These are phyloP conservation scores for Condylostylus longicornis DNA, from an alignment of 1,140 invertebrate species.

Conservation along the genomic window DNA sequence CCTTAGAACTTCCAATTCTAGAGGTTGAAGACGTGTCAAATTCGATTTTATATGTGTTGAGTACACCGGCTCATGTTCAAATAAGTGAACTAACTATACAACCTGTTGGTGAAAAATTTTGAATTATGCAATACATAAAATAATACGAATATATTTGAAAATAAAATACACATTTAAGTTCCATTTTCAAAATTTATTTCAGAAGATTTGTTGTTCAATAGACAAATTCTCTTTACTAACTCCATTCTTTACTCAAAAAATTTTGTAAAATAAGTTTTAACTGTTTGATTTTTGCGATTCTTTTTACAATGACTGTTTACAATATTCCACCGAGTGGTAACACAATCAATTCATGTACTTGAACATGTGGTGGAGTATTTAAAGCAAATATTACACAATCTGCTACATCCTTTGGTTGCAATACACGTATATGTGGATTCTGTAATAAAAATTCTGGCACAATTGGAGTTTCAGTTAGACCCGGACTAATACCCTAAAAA, in stretches of 20 bases:
- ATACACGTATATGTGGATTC: conserved; percentile 18
- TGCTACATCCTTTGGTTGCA: conserved; percentile 35
- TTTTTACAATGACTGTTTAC: no score
- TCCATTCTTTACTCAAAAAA: no score
- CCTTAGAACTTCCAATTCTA: conserved; percentile 19
- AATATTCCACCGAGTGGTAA: conserved; percentile 24
- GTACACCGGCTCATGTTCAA: conserved; percentile 39
- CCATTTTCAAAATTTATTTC: no score
- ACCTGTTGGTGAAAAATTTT: no score
- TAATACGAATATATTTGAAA: no score
- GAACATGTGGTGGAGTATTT: conserved; percentile 40
- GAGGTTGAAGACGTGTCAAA: conserved; percentile 34
- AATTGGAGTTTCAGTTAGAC: conserved; percentile 42
- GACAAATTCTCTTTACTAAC: no score
- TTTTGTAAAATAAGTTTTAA: no score
- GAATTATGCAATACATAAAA: no score
- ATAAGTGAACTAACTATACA: no score
- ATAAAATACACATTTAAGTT: no score
- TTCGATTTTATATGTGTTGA: conserved; percentile 36
- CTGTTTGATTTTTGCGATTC: no score
- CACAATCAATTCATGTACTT: conserved; percentile 34
- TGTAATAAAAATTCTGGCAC: conserved; percentile 10
- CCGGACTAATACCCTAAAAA: conserved; percentile 38
- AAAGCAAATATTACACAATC: conserved; percentile 41
- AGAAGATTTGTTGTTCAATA: no score